phyloP scores from a whole-genome alignment of 1,140 invertebrate species.

The Theocolax elegans region DNA sequence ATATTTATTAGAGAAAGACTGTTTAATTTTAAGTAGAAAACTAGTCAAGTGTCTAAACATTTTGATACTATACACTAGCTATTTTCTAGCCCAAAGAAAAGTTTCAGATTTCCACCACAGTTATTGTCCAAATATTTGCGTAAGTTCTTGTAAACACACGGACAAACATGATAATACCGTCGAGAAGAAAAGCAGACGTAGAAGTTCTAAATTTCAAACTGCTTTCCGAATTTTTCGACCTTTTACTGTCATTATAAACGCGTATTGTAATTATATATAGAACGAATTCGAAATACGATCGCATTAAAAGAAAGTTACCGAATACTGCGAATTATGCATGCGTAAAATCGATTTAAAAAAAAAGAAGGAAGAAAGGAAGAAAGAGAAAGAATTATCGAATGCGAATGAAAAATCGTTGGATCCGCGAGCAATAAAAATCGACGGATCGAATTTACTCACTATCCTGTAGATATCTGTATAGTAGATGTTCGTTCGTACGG shows the following conservation, averaged over 20 bases:
- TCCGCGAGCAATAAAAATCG: slow-evolving; percentile 30
- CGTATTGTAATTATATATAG: slow-evolving; percentile 31
- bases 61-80: no score
- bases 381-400: slow-evolving; percentile 10
- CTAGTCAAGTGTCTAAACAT: no score
- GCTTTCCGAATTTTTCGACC: not conserved
- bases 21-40: no score
- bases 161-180: no score
- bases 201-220: not conserved
- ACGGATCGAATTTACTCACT: slow-evolving; percentile 48
- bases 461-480: slow-evolving; percentile 68
- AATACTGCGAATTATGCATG: no score
- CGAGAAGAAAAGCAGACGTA: not conserved
- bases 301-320: no score
- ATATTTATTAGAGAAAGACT: no score
- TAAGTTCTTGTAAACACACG: no score
- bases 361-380: not conserved
- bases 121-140: not conserved
- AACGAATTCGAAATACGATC: no score
- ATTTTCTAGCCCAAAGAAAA: no score
- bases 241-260: slow-evolving; percentile 14
- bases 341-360: not conserved
- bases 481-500: slow-evolving; percentile 59
- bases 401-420: slow-evolving; percentile 1
- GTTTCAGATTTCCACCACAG: no score